A percentile compares a stretch with the other conserved stretches of the same genome.
Conservation (phyloP, 1,140 invertebrate species). For the Neodiprion fabricii region DNA sequence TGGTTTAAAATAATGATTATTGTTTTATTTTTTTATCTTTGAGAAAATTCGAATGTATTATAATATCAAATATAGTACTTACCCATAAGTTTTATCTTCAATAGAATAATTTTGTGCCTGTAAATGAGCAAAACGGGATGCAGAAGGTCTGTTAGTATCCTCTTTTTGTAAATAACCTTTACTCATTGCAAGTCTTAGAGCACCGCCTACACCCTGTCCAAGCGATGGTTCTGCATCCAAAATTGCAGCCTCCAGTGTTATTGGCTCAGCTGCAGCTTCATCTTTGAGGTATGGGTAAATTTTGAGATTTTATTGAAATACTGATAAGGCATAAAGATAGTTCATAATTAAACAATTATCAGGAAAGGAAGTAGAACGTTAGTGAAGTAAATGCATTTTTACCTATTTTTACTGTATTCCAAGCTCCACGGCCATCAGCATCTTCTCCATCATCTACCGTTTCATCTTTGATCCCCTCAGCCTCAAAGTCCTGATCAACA, state of each 20-base stretch:
- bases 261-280: constrained; percentile 49
- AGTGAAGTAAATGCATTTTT: constrained; percentile 22
- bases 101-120: constrained; percentile 95
- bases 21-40: constrained; percentile 12
- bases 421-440: constrained; percentile 67
- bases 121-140: constrained; percentile 77
- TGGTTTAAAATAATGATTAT: constrained; percentile 2
- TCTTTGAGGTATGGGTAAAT: constrained; percentile 40
- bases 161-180: constrained; percentile 95
- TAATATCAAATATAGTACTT: constrained; percentile 48
- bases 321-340: not conserved
- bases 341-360: constrained; percentile 10
- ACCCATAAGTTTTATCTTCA: constrained; percentile 92
- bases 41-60: constrained; percentile 33
- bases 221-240: constrained; percentile 95
- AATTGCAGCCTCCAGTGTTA: constrained; percentile 72
- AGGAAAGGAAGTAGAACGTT: not conserved
- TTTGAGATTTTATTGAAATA: not conserved
- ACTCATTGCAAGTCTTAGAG: constrained; percentile 89
- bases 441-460: constrained; percentile 58
- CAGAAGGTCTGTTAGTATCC: constrained; percentile 74
- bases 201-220: constrained; percentile 90
- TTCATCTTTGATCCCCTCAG: constrained; percentile 64
- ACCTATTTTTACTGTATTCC: constrained; percentile 77
- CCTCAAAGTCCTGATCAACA: constrained; percentile 67